phyloP scores from a whole-genome alignment of 2,888 invertebrate genomes.

The Portevinia maculata region DNA sequence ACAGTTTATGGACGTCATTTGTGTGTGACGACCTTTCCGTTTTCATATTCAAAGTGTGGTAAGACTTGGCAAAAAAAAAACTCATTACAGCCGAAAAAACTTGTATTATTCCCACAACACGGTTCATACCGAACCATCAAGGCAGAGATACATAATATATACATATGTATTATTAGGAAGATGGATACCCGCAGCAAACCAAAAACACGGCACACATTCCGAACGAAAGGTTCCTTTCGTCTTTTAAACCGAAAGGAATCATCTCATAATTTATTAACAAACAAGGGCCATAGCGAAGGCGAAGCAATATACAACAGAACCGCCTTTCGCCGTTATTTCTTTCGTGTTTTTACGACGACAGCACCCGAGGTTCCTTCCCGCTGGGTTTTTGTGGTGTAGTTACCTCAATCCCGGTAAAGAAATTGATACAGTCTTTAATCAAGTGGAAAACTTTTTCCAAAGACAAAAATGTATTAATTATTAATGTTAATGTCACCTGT shows the following conservation, averaged over 20 bases:
- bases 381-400: conserved; percentile 14
- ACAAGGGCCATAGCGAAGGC: conserved; percentile 47
- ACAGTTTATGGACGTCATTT: conserved; percentile 39
- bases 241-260: conserved; percentile 30
- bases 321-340: conserved; percentile 27
- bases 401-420: conserved; percentile 56
- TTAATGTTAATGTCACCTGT: conserved; percentile 74
- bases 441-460: conserved; percentile 67
- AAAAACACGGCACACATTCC: conserved; percentile 4
- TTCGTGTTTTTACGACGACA: conserved; percentile 48
- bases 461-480: conserved; percentile 64
- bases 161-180: background rate
- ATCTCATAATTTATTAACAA: conserved; percentile 71
- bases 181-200: conserved; percentile 11
- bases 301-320: conserved; percentile 19
- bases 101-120: conserved; percentile 13
- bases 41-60: conserved; percentile 36
- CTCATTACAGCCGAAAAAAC: conserved; percentile 20
- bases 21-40: conserved; percentile 17
- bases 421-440: conserved; percentile 72
- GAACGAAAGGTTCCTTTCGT: conserved; percentile 27
- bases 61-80: conserved; percentile 15
- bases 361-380: background rate
- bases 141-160: background rate
- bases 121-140: too few relatives aligned